Percentiles rank a stretch among this genome's conserved stretches.
phyloP scores from a whole-genome alignment of 2,888 invertebrate genomes.

The Keiferia lycopersicella region DNA sequence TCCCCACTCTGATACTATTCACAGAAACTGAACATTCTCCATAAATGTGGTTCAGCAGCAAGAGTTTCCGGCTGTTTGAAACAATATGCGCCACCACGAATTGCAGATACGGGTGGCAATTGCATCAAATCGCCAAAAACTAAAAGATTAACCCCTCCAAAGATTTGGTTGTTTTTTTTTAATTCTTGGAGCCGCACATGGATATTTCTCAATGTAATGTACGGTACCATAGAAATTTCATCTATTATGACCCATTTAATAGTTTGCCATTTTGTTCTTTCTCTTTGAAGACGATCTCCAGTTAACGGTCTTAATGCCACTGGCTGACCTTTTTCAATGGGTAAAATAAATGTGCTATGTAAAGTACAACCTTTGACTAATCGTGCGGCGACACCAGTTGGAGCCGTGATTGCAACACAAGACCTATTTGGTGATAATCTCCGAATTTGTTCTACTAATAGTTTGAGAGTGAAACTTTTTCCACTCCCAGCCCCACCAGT shows the following conservation, averaged over 20 bases:
- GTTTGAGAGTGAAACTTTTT: too few relatives aligned
- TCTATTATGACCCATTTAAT: constrained; percentile 30
- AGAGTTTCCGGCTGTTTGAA: too few relatives aligned
- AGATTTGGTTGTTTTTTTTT: not conserved
- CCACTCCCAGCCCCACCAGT: too few relatives aligned
- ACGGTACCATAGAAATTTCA: constrained; percentile 9
- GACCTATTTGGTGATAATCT: not conserved
- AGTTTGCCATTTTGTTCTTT: constrained; percentile 32
- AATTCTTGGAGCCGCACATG: constrained; percentile 15
- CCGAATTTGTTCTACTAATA: too few relatives aligned
- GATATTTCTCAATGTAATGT: not conserved
- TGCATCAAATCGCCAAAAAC: constrained; percentile 12
- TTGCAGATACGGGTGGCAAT: not conserved
- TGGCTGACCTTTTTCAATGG: constrained; percentile 8
- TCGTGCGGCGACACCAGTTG: constrained; percentile 24
- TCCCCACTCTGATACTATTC: constrained; percentile 25
- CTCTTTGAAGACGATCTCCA: constrained; percentile 14
- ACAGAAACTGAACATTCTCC: too few relatives aligned
- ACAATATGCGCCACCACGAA: too few relatives aligned
- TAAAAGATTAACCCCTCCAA: constrained; percentile 1
- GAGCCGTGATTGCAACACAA: constrained; percentile 10
- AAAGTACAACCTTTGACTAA: constrained; percentile 17
- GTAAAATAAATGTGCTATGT: constrained; percentile 8
- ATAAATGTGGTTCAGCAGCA: too few relatives aligned
- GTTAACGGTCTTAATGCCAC: constrained; percentile 11